Evolutionary conservation across 1,140 invertebrate species (phyloP).

Genomic region (Plodia interpunctella): DNA sequence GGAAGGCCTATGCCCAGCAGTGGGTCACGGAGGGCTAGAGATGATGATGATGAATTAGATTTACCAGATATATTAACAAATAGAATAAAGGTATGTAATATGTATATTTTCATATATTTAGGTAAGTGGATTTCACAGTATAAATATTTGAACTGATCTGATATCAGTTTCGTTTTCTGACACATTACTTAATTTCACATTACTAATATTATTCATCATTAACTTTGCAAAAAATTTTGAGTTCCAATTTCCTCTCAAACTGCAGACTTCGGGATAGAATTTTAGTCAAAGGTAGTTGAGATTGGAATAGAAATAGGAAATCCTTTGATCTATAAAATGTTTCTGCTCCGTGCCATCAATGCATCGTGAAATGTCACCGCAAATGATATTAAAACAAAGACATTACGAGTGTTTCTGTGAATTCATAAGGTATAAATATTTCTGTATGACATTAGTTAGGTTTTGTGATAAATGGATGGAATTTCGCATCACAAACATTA

Average conservation of each 20-base stretch:
- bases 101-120: no score
- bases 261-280: conserved; percentile 37
- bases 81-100: no score
- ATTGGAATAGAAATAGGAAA: conserved; percentile 50
- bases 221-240: not conserved
- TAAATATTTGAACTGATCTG: no score
- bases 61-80: no score
- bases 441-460: conserved; percentile 1
- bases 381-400: conserved; percentile 7
- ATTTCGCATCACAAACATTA: no score
- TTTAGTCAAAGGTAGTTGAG: conserved; percentile 41
- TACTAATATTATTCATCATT: no score
- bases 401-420: not conserved
- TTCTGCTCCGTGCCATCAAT: not conserved
- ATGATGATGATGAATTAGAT: no score
- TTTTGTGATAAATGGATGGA: not conserved
- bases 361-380: conserved; percentile 2
- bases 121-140: no score
- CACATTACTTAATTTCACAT: no score
- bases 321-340: conserved; percentile 54
- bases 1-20: no score
- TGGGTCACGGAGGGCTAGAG: no score
- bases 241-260: conserved; percentile 25
- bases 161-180: no score
- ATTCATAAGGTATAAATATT: not conserved